A percentile compares a stretch with the other conserved stretches of the same genome.
Evolutionary conservation across 1,140 invertebrate genomes (phyloP).

Genomic region (Dendroctonus ponderosae): DNA sequence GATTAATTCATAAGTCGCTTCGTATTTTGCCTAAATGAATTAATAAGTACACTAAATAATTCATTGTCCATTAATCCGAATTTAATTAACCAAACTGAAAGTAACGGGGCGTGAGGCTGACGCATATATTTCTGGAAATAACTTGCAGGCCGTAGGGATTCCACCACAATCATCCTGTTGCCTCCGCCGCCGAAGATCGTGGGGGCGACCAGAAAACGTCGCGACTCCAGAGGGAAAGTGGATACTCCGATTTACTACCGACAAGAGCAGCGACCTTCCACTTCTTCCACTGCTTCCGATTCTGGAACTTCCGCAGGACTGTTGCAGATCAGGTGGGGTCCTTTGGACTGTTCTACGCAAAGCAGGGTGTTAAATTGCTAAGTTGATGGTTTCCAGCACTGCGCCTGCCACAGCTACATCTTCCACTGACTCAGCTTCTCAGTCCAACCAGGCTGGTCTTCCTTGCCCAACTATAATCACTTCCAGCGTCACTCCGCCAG

Average conservation of each 20-base stretch:
- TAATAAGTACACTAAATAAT: too few species aligned
- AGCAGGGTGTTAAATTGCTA: neutral
- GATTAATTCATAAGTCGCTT: too few species aligned
- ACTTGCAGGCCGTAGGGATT: slow-evolving; percentile 61
- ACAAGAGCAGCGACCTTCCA: slow-evolving; percentile 72
- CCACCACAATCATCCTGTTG: slow-evolving; percentile 55
- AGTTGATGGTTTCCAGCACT: slow-evolving; percentile 7
- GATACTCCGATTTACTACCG: slow-evolving; percentile 51
- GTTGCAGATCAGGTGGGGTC: slow-evolving; percentile 18
- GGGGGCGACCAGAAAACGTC: slow-evolving; percentile 61
- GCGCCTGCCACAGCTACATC: slow-evolving; percentile 27
- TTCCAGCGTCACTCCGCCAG: slow-evolving; percentile 75
- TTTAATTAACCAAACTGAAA: too few species aligned
- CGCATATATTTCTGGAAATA: neutral
- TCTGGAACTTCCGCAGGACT: slow-evolving; percentile 52
- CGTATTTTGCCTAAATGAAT: too few species aligned
- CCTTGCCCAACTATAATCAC: slow-evolving; percentile 78
- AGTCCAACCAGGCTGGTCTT: slow-evolving; percentile 50
- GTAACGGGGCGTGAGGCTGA: too few species aligned
- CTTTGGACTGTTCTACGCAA: neutral
- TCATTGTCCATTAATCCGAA: too few species aligned
- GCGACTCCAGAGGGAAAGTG: slow-evolving; percentile 56
- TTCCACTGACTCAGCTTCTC: slow-evolving; percentile 21
- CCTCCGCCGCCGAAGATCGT: slow-evolving; percentile 60
- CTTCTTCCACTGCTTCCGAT: slow-evolving; percentile 73